Evolutionary conservation across 2,888 invertebrate genomes (phyloP), one percentile per base, ranked within the genome.

Genomic region (Athalia circularis): DNA sequence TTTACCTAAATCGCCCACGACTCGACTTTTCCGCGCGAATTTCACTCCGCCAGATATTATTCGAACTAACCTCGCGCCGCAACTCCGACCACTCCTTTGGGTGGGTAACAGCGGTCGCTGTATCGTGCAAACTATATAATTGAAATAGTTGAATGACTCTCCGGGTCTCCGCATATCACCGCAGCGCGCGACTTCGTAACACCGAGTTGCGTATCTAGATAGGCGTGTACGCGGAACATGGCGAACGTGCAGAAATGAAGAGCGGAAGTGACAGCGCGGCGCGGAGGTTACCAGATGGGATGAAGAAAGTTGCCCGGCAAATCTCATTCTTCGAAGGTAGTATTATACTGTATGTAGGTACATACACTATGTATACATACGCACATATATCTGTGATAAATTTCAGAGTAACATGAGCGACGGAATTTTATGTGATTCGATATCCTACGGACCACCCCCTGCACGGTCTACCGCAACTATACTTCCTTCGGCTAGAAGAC

Each of bases 371-470:
- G 29, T 29, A 29, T 29, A 29, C 29, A 29, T 29, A 29, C 29
- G 29, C 2, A 29, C 29, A 29, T 8, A 68, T 50, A 9, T 29
- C 9, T 52, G 54, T 43, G 68, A 68, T 68, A 68, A 68, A 68
- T 68, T 68, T 68, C 11, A 50, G n/a, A 15, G 68, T 68, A 68
- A 68, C 68, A 68, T 52, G 68, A 68, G 54, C 68, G 68, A 68
- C 68, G 47, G 68, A 54, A 68, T 68, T 68, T 68, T 68, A 68
- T 68, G 68, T 54, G 13, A 68, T 68, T 68, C 54, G 43, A 68
- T 68, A 54, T 68, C 29, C 29, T 29, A 29, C 29, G 29, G n/a
- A 61, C 11, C 61, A 61, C 11, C n/a, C 54, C 54, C 65, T 48
- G 65, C 65, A 47, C 29, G 48, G 65, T 65, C 13, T 47, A 65